Evolutionary conservation across 1,140 invertebrate species (phyloP), one percentile per base, ranked within the genome.

Genomic region (Thaumatotibia leucotreta): DNA sequence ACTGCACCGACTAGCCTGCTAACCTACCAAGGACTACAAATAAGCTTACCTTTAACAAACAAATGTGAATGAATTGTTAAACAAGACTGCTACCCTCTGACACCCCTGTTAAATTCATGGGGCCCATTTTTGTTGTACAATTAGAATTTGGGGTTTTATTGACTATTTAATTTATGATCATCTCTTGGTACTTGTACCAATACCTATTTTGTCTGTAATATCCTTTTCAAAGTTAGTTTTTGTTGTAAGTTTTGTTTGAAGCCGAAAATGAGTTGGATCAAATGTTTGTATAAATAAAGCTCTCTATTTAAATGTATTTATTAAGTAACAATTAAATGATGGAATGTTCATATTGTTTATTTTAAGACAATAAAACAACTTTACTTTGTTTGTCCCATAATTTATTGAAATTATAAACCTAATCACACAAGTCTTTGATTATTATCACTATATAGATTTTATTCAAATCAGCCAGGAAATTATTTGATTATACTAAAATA

Each of bases 1-100:
- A 94, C 75, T 96, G 95, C 69, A 29, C 17, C 11, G 39, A 45
- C 8, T 58, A 58, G 23, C 24, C 10, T 24, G 22, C 22, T 24
- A 1, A 17, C 6, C 14, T 45, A 45, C 39, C 39, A 45, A 45
- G 17, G 10, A n/a, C 39, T n/a, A 45, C n/a, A 45, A 45, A 45
- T 8, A 17, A 6, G 8, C 39, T 45, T 1, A 39, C 32, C 32
- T 39, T 39, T n/a, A n/a, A n/a, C n/a, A n/a, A n/a, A n/a, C n/a
- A n/a, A n/a, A n/a, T n/a, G n/a, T n/a, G n/a, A n/a, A n/a, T n/a
- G n/a, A n/a, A n/a, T n/a, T n/a, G n/a, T n/a, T n/a, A n/a, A n/a
- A n/a, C n/a, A n/a, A n/a, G n/a, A n/a, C n/a, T n/a, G n/a, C n/a
- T n/a, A n/a, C n/a, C n/a, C n/a, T n/a, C n/a, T n/a, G n/a, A n/a